These are phyloP conservation scores for Coenonympha glycerion DNA, from an alignment of 2,888 invertebrate species.

Conservation along the genomic window DNA sequence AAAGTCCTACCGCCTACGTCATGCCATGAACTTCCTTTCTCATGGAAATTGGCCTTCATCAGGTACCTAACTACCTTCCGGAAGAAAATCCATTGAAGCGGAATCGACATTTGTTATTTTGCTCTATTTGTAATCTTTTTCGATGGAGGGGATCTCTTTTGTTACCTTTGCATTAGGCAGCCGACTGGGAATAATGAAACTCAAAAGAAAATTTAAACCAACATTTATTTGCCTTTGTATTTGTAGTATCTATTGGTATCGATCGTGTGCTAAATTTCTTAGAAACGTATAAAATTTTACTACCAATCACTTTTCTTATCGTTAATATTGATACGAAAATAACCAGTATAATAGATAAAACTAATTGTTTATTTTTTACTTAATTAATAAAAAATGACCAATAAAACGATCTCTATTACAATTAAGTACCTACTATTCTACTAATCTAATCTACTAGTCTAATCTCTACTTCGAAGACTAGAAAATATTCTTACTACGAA, in stretches of 20 bases:
- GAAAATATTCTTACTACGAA: too few species aligned
- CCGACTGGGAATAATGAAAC: constrained; percentile 11
- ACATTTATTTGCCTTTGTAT: background rate
- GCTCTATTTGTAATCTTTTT: constrained; percentile 14
- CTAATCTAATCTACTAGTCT: too few species aligned
- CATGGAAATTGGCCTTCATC: background rate
- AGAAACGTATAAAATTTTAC: too few species aligned
- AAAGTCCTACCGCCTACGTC: background rate
- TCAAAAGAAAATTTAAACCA: constrained; percentile 10
- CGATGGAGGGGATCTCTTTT: constrained; percentile 7
- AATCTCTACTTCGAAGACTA: too few species aligned
- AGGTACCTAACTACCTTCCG: background rate
- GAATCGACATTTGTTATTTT: constrained; percentile 12
- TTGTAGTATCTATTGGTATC: background rate
- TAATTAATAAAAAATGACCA: too few species aligned
- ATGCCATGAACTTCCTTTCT: background rate
- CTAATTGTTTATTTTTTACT: too few species aligned
- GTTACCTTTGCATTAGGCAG: constrained; percentile 13
- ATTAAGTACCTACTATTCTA: too few species aligned
- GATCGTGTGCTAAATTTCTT: too few species aligned
- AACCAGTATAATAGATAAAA: too few species aligned
- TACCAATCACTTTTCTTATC: too few species aligned
- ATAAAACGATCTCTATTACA: too few species aligned
- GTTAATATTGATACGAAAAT: too few species aligned
- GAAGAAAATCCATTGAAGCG: constrained; percentile 13